Evolutionary conservation across 2,113 vertebrate species (phyloP).

Genomic region (Hippopotamus amphibius): DNA sequence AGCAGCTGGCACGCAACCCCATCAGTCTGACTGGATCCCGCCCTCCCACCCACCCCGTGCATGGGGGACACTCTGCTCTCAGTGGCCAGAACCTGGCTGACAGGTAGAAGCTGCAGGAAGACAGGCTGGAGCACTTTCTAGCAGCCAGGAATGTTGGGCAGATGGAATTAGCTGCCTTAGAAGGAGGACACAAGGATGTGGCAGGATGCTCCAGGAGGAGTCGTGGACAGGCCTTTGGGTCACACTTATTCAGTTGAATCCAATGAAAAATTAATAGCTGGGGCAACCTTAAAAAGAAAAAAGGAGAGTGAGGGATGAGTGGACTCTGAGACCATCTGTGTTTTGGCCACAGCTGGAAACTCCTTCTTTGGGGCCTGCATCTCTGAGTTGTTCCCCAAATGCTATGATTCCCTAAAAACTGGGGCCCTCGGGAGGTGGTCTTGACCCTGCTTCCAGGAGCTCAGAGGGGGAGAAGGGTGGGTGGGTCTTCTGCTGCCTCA

Average conservation of each 20-base stretch:
- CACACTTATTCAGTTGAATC: background rate
- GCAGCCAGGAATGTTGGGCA: background rate
- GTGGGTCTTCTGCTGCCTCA: background rate
- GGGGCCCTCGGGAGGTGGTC: background rate
- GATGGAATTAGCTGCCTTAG: background rate
- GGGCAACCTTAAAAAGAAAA: too few species aligned
- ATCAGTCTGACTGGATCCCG: rapidly evolving
- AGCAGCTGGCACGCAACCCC: background rate
- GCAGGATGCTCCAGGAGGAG: background rate
- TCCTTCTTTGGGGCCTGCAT: background rate
- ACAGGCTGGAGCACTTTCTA: background rate
- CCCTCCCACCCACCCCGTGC: rapidly evolving
- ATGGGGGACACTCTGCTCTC: rapidly evolving
- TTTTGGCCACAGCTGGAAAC: background rate
- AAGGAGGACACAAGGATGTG: rapidly evolving
- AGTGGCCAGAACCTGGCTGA: background rate
- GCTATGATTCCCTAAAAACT: background rate
- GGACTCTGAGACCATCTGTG: background rate
- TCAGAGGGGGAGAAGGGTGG: background rate
- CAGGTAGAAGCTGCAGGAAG: background rate
- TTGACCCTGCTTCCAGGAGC: background rate
- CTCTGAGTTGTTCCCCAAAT: background rate
- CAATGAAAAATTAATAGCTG: background rate
- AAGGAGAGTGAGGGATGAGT: background rate
- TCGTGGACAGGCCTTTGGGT: background rate